Evolutionary conservation across 2,888 invertebrate genomes (phyloP).

Genomic region (Hydropsyche betteni): DNA sequence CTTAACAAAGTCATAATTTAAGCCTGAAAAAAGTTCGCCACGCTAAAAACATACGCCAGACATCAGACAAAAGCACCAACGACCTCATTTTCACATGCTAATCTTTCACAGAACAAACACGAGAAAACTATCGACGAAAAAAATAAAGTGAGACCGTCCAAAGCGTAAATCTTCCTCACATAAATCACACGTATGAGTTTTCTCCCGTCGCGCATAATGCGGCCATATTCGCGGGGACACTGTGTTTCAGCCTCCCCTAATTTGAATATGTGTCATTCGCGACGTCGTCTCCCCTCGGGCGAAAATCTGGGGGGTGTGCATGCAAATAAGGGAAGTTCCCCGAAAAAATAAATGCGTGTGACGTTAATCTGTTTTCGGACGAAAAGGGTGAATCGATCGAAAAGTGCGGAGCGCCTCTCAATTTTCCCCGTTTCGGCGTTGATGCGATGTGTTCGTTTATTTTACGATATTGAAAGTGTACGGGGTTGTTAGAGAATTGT

Average conservation of each 20-base stretch:
- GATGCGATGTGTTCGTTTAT: too few relatives aligned
- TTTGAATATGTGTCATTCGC: conserved; percentile 41
- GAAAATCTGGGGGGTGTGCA: conserved; percentile 35
- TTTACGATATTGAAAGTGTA: too few relatives aligned
- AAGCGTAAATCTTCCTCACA: conserved; percentile 7
- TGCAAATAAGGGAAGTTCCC: conserved; percentile 41
- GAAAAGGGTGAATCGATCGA: conserved; percentile 38
- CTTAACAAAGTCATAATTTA: too few relatives aligned
- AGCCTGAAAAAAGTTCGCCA: too few relatives aligned
- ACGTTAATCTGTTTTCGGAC: conserved; percentile 44
- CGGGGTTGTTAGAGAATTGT: too few relatives aligned
- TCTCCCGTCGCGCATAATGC: conserved; percentile 6
- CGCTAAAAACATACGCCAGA: too few relatives aligned
- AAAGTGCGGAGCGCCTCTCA: not conserved
- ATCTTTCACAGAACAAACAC: too few relatives aligned
- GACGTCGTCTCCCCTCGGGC: conserved; percentile 5
- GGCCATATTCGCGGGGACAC: conserved; percentile 10
- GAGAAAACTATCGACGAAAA: too few relatives aligned
- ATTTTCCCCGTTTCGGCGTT: too few relatives aligned
- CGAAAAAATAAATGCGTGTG: conserved; percentile 36
- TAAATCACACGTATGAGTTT: conserved; percentile 27
- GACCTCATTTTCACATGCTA: too few relatives aligned
- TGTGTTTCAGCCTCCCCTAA: conserved; percentile 38
- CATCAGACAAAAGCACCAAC: too few relatives aligned
- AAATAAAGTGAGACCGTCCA: too few relatives aligned